Evolutionary conservation across 2,113 vertebrate genomes (phyloP), one percentile per base, ranked within the genome.

Genomic region (Asarcornis scutulata): DNA sequence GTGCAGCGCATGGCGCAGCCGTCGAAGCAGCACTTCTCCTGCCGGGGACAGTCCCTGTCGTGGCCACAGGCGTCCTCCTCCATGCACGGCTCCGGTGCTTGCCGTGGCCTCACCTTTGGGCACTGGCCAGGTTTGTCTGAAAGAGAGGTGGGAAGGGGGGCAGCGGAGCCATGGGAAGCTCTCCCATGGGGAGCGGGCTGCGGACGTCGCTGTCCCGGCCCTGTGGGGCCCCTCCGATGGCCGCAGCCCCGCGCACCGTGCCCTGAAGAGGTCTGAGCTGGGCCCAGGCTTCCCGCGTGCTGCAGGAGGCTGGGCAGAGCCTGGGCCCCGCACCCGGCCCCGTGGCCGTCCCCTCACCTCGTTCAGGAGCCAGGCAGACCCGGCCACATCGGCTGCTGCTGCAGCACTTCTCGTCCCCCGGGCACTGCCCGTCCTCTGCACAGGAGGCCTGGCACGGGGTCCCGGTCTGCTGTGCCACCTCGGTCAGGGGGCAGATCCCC

Each of bases 1-100:
- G 52, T 0, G 20, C 95, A 95, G 89, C 0, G 48, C 95, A 95
- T 91, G 89, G 89, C 64, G 0, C 96, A 97, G 94, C 95, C 86
- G 0, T 89, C 81, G 89, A 95, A 96, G 71, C 95, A 97, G 91
- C 95, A 95, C 14, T 97, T 97, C 66, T 95, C 52, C 91, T 92
- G 94, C 48, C 53, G 71, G 58, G 94, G 48, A 48, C 96, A 97
- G 74, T 97, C 84, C 71, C 94, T 78, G 94, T 95, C 93, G 3
- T 96, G 95, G 53, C 5, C 0, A 5, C 96, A 97, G 38, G 77
- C 12, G 4, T 95, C 89, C 53, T 2, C 4, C 74, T 91, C 91
- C 0, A 0, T 1, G 5, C 95, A 95, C 0, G 4, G 78, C 77
- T 89, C 62, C 1, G 8, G 34, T 2, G 9, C 1, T 52, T 18